These are phyloP conservation scores for Pungitius pungitius DNA, from an alignment of 2,113 vertebrate genomes.

Conservation along the genomic window DNA sequence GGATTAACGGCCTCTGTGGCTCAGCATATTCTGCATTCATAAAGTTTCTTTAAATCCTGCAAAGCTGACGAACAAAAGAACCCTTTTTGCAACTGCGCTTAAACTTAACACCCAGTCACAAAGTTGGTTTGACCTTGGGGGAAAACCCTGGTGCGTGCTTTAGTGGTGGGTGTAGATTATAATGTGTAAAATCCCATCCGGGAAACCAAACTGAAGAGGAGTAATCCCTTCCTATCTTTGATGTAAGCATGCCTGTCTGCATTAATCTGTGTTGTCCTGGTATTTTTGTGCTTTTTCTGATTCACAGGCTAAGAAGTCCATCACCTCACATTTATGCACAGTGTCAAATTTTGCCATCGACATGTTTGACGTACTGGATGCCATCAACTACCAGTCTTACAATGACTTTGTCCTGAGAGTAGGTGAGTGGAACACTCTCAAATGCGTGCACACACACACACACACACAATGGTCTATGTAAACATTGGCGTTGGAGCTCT, in stretches of 20 bases:
- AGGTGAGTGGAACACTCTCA: constrained; percentile 82
- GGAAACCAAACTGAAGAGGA: constrained; percentile 1
- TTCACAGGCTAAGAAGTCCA: constrained; percentile 88
- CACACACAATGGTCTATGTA: constrained; percentile 1
- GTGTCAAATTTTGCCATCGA: constrained; percentile 96
- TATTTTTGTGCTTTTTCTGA: constrained; percentile 17
- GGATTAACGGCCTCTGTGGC: constrained; percentile 44
- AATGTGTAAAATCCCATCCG: background rate
- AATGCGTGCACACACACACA: background rate
- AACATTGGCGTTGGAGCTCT: constrained; percentile 22
- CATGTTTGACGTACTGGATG: constrained; percentile 97
- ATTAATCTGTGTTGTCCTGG: background rate
- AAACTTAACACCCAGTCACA: background rate
- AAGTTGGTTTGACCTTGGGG: background rate
- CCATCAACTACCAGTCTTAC: constrained; percentile 99
- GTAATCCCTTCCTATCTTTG: background rate
- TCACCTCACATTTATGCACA: constrained; percentile 91
- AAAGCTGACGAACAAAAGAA: constrained; percentile 61
- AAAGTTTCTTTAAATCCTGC: constrained; percentile 51
- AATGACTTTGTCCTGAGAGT: constrained; percentile 98
- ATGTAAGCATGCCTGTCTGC: background rate
- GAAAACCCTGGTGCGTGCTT: background rate
- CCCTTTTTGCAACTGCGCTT: constrained; percentile 37
- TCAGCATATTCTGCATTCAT: constrained; percentile 56
- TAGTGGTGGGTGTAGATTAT: background rate